Evolutionary conservation across 2,797 vertebrate genomes (phyloP).

Genomic region (Anomalospiza imberbis): DNA sequence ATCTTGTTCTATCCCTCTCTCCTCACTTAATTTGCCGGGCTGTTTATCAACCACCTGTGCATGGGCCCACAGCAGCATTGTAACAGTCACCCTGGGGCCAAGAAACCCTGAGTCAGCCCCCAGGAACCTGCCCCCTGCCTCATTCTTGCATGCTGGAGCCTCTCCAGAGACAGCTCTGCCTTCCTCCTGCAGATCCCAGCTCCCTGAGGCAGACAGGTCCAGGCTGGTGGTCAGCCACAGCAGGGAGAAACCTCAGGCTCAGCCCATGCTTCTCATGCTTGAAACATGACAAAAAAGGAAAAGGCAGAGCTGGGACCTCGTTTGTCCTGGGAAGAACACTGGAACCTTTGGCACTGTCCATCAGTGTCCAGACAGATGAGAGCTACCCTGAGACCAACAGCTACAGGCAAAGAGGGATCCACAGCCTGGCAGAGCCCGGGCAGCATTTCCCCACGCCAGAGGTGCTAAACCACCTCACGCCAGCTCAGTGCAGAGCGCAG

Average conservation of each 20-base stretch:
- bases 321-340: not conserved
- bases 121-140: not conserved
- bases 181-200: not conserved
- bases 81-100: not conserved
- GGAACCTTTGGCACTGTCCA: not conserved
- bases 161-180: not conserved
- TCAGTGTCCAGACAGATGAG: not conserved
- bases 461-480: not conserved
- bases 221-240: not conserved
- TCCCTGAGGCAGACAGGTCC: not conserved
- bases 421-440: not conserved
- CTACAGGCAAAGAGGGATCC: not conserved
- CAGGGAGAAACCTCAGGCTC: not conserved
- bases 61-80: accelerated
- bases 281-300: not conserved
- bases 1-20: not conserved
- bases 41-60: not conserved
- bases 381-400: not conserved
- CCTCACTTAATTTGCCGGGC: not conserved
- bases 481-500: not conserved
- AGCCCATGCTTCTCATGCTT: not conserved
- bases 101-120: not conserved
- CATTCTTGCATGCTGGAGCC: not conserved
- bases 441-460: not conserved
- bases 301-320: not conserved